Base-by-base conservation (phyloP, 2,797 vertebrate genomes). In the Decapterus maruadsi region DNA sequence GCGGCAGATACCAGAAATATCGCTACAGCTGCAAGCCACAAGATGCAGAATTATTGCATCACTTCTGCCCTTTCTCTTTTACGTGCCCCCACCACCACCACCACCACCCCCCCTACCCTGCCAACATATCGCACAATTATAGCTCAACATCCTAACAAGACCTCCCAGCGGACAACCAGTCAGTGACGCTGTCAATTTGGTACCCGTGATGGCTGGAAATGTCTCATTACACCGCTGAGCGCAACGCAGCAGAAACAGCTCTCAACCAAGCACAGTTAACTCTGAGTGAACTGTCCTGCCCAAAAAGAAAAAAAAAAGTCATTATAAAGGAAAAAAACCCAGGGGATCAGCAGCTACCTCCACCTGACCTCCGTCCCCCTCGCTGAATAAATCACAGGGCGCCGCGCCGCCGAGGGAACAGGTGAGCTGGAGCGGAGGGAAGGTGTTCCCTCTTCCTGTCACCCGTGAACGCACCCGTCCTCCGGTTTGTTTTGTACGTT, bases 91-190 rank as follows among this genome's bases (percentile, higher is more conserved):
- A 16, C 14, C 40, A 26, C 26, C 45, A 16, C 14, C 40, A 26
- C 26, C 26, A 26, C 26, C 26, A 26, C 26, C 68, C 46, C 58
- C 40, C 29, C 45, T 6, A 46, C 36, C 31, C 68, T 45, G 54
- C 72, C 85, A 84, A 87, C 88, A 89, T 84, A 77, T 78, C 59
- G 60, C 79, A 84, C 87, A 92, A 92, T 93, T 91, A 94, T 90
- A 84, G 82, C 90, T 82, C 81, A 76, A 89, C 89, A 89, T 89
- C 81, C 81, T 92, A 94, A 93, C 92, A 87, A 92, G 90, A 83
- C 76, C 71, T 92, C 91, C 91, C 90, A 43, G 83, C 16, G 78
- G 92, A 89, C 74, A 60, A 22, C 45, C 81, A 74, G 85, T 83
- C 88, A 79, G 91, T 83, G 89, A 90, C 61, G 80, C 89, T 90